Evolutionary conservation across 2,888 invertebrate species (phyloP), one percentile per base, ranked within the genome.

Genomic region (Hermaeophaga mercurialis): DNA sequence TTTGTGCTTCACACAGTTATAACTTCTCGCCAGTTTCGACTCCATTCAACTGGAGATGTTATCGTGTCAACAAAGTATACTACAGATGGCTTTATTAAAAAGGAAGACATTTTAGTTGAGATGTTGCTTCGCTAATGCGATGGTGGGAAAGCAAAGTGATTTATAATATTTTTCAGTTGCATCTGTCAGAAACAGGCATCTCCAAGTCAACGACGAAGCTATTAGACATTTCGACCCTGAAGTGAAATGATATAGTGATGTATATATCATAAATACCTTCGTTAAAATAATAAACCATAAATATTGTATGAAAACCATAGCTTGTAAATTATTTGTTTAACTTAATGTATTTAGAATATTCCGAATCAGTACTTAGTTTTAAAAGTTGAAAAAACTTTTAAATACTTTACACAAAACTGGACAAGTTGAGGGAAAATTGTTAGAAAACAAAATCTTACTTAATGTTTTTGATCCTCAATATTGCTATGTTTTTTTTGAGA

Each of bases 121-220:
- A 59, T 56, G 60, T 55, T 60, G 60, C 59, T 56, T 60, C 53
- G 31, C 53, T 62, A 65, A 63, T 63, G 58, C 45, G 36, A 43
- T 47, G 59, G 38, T 50, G 50, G 33, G 54, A 56, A 55, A 62
- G 58, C 57, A 19, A 58, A 54, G 55, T 66, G 66, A 68, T 66
- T 68, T 66, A 68, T 66, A 59, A 53, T 58, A 66, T 66, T 66
- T 68, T 64, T 64, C 65, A 57, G 62, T 58, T 63, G 61, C 61
- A 60, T 60, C 66, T 66, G 68, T 68, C 68, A 68, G 41, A 58
- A 56, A 41, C 66, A 68, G 56, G 60, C 59, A 58, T 53, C 62
- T 60, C 50, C 50, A 46, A 54, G 52, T 56, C 55, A 47, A 58
- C 61, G 54, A 56, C 52, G 52, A 44, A 59, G 55, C 62, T 55